Percentiles rank a stretch among this genome's conserved stretches.
These are phyloP conservation scores for Nannobrachium achirus DNA, from an alignment of 2,113 vertebrate species.

Conservation along the genomic window DNA sequence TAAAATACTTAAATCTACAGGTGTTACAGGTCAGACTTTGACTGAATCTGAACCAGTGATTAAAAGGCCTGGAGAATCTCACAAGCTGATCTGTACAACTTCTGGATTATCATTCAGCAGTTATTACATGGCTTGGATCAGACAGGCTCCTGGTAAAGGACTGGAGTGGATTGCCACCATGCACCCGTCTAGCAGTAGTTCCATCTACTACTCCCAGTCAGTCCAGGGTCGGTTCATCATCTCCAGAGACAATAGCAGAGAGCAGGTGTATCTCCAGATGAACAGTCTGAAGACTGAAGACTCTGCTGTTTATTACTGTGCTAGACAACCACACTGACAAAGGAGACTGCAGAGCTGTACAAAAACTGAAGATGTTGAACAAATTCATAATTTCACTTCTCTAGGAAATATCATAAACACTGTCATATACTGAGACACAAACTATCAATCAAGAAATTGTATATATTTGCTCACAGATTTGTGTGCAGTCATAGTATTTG, in stretches of 20 bases:
- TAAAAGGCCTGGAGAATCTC: conserved; percentile 2
- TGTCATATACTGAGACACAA: too few species aligned
- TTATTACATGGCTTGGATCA: conserved; percentile 26
- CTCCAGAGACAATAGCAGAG: conserved; percentile 1
- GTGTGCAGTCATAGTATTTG: too few species aligned
- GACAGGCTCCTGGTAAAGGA: conserved; percentile 60
- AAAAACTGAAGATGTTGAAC: too few species aligned
- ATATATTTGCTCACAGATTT: too few species aligned
- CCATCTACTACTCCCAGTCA: too few species aligned
- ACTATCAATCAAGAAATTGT: too few species aligned
- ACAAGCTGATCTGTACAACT: conserved; percentile 8
- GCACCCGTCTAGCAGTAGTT: too few species aligned
- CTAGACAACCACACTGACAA: too few species aligned
- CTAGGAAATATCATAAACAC: too few species aligned
- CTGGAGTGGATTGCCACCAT: conserved; percentile 27
- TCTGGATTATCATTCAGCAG: conserved; percentile 31
- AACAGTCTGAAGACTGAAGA: conserved; percentile 3
- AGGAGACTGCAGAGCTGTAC: too few species aligned
- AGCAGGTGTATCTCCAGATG: conserved; percentile 10
- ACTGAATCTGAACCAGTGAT: conserved; percentile 6
- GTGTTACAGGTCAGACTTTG: conserved; percentile 12
- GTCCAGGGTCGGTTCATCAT: conserved; percentile 1
- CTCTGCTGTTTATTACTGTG: neutral
- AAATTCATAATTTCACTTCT: too few species aligned
- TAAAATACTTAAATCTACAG: neutral